phyloP scores from a whole-genome alignment of 2,797 vertebrate species.

The Merluccius polli region DNA sequence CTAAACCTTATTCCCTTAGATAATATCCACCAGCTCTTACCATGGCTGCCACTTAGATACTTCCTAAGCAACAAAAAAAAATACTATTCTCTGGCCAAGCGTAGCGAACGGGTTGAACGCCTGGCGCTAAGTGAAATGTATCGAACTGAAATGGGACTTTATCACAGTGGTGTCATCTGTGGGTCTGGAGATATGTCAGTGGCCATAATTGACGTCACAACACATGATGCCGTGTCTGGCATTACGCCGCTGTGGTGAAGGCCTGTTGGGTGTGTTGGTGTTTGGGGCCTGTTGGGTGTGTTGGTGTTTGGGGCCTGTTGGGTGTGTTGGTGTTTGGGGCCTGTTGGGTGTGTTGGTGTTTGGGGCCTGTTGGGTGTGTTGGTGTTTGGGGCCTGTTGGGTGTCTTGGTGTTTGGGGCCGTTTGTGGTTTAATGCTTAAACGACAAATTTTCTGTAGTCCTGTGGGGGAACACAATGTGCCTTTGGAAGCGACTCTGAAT shows the following conservation, averaged over 20 bases:
- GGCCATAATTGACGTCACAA: not conserved
- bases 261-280: not conserved
- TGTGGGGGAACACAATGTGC: not conserved
- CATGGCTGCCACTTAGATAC: too few species aligned
- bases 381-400: not conserved
- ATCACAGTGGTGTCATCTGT: not conserved
- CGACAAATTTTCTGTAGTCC: not conserved
- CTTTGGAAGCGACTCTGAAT: not conserved
- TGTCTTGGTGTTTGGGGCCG: not conserved
- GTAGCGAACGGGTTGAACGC: conserved; percentile 10
- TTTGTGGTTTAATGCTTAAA: not conserved
- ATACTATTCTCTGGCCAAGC: too few species aligned
- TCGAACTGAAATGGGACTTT: not conserved
- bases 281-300: too few species aligned
- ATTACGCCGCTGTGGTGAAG: not conserved
- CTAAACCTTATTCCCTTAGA: too few species aligned
- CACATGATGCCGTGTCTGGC: not conserved
- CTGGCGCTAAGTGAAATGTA: not conserved
- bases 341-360: not conserved
- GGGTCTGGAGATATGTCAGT: not conserved
- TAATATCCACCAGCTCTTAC: too few species aligned
- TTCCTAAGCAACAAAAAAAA: too few species aligned
- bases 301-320: not conserved
- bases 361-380: not conserved
- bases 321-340: not conserved